A percentile compares a stretch with the other conserved stretches of the same genome.
These are phyloP conservation scores for Silurus aristotelis DNA, from an alignment of 2,797 vertebrate species.

Conservation along the genomic window DNA sequence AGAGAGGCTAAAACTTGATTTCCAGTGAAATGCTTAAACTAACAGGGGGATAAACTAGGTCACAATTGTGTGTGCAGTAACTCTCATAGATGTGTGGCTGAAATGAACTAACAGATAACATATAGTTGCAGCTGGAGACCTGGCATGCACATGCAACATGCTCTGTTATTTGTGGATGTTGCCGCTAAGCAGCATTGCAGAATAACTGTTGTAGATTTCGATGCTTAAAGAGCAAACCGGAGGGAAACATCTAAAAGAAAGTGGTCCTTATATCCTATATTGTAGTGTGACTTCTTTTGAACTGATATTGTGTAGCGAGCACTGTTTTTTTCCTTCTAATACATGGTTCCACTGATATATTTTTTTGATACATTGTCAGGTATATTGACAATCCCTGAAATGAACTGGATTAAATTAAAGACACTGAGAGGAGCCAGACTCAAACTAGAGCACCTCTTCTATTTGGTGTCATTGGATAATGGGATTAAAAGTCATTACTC, in stretches of 20 bases:
- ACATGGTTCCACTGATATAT: no score
- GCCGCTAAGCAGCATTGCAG: neutral
- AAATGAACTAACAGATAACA: neutral
- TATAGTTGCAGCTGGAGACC: neutral
- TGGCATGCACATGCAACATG: neutral
- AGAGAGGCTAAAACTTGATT: conserved; percentile 27
- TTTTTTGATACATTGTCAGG: neutral
- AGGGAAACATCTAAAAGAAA: neutral
- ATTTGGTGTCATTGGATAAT: neutral
- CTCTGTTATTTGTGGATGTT: neutral
- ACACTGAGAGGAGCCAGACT: neutral
- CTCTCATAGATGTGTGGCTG: neutral
- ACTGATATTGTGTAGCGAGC: neutral
- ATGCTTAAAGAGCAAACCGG: neutral
- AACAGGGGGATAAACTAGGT: neutral
- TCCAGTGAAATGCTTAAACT: conserved; percentile 8
- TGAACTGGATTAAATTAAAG: neutral
- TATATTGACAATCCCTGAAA: neutral
- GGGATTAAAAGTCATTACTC: neutral
- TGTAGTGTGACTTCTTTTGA: neutral
- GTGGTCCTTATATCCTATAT: neutral
- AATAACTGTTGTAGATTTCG: neutral
- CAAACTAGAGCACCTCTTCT: neutral
- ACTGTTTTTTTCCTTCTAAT: neutral
- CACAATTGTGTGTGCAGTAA: neutral